Percentiles rank a stretch among this genome's conserved stretches.
These are phyloP conservation scores for Panzeria rudis DNA, from an alignment of 2,888 invertebrate species.

Conservation along the genomic window DNA sequence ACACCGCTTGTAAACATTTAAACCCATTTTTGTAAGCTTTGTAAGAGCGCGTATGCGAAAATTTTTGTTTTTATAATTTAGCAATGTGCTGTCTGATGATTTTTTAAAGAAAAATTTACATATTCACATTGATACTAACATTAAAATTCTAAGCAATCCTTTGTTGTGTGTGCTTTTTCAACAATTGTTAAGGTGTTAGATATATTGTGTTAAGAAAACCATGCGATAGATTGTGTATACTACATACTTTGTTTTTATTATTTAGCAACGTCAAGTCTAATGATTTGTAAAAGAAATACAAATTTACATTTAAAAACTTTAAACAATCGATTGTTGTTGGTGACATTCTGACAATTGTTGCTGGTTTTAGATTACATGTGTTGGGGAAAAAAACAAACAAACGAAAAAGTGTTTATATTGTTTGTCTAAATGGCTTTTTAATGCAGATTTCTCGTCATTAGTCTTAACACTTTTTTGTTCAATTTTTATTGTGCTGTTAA, in stretches of 20 bases:
- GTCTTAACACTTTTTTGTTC: conserved; percentile 33
- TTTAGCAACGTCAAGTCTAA: conserved; percentile 4
- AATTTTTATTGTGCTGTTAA: conserved; percentile 25
- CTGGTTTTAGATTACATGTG: neutral
- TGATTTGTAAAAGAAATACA: neutral
- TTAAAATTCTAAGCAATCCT: too few species aligned
- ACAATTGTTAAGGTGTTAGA: too few species aligned
- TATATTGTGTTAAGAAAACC: too few species aligned
- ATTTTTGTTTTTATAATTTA: too few species aligned
- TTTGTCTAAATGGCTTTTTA: conserved; percentile 46
- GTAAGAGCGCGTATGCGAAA: conserved; percentile 16
- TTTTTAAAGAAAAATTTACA: too few species aligned
- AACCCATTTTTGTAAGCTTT: neutral
- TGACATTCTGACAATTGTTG: neutral
- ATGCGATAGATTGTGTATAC: too few species aligned
- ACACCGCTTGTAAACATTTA: neutral
- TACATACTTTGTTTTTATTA: too few species aligned
- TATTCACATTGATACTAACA: too few species aligned
- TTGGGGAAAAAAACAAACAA: neutral
- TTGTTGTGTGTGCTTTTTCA: too few species aligned
- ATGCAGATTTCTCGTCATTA: conserved; percentile 54
- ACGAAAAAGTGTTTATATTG: conserved; percentile 28
- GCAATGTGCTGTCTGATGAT: too few species aligned
- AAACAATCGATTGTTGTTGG: neutral
- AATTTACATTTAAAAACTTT: neutral